Evolutionary conservation across 2,113 vertebrate species (phyloP), one percentile per base, ranked within the genome.

Genomic region (Uria aalge): DNA sequence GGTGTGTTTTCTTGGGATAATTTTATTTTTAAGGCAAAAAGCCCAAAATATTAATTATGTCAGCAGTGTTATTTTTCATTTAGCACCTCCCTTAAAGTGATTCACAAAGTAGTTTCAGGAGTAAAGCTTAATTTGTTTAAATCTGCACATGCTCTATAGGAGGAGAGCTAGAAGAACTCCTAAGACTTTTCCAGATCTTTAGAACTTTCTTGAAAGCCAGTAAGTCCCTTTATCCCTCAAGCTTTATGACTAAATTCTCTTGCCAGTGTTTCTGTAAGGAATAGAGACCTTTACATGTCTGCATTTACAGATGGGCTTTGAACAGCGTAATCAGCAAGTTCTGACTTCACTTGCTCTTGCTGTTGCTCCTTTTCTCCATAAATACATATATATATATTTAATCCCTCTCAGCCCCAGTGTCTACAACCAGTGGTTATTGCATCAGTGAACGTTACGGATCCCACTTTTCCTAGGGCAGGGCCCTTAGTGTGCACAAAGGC

Each of bases 341-440:
- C 94, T 96, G 78, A 86, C 92, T 96, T 90, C 55, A 76, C 92
- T 96, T 86, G 92, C 56, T 89, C 57, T 92, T 3, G 11, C 41
- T 4, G 8, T 60, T 1, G 0, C 30, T 95, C 67, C 72, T 83
- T 94, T 94, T 86, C 88, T 95, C 92, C 93, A 81, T 91, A 92
- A 88, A 94, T 89, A 96, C 82, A 92, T 85, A 79, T 85, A 78
- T 77, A 90, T 89, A 85, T 45, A 95, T 81, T 90, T 94, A 97
- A 97, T 96, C 81, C 92, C 77, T 91, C 96, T 95, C 96, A 96
- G 88, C 89, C 74, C 59, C 77, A 72, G 87, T 78, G 84, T 80
- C 57, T 96, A 93, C 82, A 95, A 71, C 92, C 75, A 50, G 91
- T 90, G 88, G 88, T 97, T 98, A 97, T 97, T 96, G 87, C 90